These are phyloP conservation scores for Steromphala cineraria DNA, from an alignment of 2,888 invertebrate species.

Conservation along the genomic window DNA sequence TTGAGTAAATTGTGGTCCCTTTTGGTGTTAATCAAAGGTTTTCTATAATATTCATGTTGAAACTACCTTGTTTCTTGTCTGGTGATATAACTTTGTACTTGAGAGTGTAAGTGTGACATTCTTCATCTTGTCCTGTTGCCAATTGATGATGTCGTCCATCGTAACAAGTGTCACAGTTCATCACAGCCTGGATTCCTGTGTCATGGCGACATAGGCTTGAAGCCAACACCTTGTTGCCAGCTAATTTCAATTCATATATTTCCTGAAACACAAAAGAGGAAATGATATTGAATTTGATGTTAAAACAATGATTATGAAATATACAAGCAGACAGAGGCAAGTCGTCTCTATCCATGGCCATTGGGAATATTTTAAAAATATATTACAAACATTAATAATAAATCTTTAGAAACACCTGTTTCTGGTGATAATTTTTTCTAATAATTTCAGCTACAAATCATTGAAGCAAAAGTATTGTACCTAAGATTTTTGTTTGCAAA, in stretches of 20 bases:
- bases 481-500: too few relatives aligned
- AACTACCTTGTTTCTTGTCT: constrained; percentile 37
- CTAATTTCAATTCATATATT: constrained; percentile 90
- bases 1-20: too few relatives aligned
- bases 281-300: too few relatives aligned
- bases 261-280: constrained; percentile 81
- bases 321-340: too few relatives aligned
- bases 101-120: constrained; percentile 75
- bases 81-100: constrained; percentile 70
- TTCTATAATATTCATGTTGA: neutral
- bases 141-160: constrained; percentile 85
- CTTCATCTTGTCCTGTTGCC: constrained; percentile 93
- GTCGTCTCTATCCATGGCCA: too few relatives aligned
- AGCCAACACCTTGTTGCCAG: constrained; percentile 87
- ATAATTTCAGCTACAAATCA: too few relatives aligned
- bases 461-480: too few relatives aligned
- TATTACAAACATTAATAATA: too few relatives aligned
- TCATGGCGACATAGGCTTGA: constrained; percentile 92
- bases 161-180: constrained; percentile 89
- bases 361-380: too few relatives aligned
- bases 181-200: constrained; percentile 84
- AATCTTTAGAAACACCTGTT: too few relatives aligned
- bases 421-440: too few relatives aligned
- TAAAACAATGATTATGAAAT: too few relatives aligned
- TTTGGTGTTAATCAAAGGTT: neutral